Evolutionary conservation across 2,888 invertebrate genomes (phyloP).

Genomic region (Frankliniella intonsa): DNA sequence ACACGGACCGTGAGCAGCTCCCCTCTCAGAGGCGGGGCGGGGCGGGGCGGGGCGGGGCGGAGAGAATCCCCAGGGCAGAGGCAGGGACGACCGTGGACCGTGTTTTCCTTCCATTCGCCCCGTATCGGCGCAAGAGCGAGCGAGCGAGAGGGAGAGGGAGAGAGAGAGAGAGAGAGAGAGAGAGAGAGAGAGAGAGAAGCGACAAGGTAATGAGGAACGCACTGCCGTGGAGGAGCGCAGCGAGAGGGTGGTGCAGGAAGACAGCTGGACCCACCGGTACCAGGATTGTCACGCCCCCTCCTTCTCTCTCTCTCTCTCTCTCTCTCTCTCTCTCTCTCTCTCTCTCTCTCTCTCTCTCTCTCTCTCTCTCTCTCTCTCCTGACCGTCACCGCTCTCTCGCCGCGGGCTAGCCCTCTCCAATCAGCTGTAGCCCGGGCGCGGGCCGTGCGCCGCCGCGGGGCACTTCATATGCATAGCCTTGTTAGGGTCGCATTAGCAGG

Average conservation of each 20-base stretch:
- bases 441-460: not conserved
- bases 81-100: not conserved
- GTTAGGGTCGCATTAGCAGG: not conserved
- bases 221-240: no score
- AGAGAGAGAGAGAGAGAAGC: no score
- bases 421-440: not conserved
- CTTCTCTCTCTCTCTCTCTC: not conserved
- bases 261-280: no score
- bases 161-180: no score
- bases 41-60: no score
- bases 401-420: not conserved
- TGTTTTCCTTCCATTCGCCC: not conserved
- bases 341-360: not conserved
- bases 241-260: no score
- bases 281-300: not conserved
- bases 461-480: constrained; percentile 17
- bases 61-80: not conserved
- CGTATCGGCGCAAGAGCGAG: no score
- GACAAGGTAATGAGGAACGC: no score
- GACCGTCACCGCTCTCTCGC: not conserved
- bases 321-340: not conserved
- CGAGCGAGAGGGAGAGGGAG: no score
- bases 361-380: not conserved
- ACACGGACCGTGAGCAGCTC: not conserved
- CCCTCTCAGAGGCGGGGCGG: not conserved